phyloP scores from a whole-genome alignment of 2,888 invertebrate genomes.

The Panzeria rudis region DNA sequence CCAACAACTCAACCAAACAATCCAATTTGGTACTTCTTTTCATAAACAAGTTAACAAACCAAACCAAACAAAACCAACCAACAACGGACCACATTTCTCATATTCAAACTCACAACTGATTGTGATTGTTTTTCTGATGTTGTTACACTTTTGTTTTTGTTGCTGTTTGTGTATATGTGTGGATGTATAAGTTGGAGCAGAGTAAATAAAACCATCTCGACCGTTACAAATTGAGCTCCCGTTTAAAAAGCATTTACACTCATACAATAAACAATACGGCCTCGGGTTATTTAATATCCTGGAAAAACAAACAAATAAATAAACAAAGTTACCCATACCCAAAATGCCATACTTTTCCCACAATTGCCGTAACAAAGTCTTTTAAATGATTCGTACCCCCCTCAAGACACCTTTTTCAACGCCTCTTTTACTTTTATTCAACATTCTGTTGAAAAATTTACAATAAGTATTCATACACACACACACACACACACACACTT shows the following conservation, averaged over 20 bases:
- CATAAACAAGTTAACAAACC: conserved; percentile 35
- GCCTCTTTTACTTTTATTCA: conserved; percentile 39
- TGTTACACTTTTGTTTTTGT: conserved; percentile 33
- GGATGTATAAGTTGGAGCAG: conserved; percentile 40
- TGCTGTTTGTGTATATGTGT: neutral
- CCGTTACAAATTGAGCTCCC: conserved; percentile 82
- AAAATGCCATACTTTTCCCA: conserved; percentile 74
- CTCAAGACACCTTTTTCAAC: conserved; percentile 66
- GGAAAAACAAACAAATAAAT: conserved; percentile 73
- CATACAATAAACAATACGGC: conserved; percentile 72
- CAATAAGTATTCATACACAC: conserved; percentile 11
- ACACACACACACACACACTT: neutral
- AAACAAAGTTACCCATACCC: conserved; percentile 69
- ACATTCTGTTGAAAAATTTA: conserved; percentile 40
- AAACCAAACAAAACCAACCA: conserved; percentile 4
- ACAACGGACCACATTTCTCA: conserved; percentile 52
- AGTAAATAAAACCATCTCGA: conserved; percentile 78
- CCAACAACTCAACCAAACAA: conserved; percentile 44
- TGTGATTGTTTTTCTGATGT: conserved; percentile 65
- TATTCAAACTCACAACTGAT: conserved; percentile 24
- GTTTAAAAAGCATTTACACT: conserved; percentile 78
- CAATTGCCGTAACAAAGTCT: conserved; percentile 70
- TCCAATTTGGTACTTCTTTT: conserved; percentile 48
- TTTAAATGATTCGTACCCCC: conserved; percentile 71
- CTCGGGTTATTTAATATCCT: conserved; percentile 76